Base-by-base conservation (phyloP, 2,888 invertebrate species). In the Lottia gigantea region DNA sequence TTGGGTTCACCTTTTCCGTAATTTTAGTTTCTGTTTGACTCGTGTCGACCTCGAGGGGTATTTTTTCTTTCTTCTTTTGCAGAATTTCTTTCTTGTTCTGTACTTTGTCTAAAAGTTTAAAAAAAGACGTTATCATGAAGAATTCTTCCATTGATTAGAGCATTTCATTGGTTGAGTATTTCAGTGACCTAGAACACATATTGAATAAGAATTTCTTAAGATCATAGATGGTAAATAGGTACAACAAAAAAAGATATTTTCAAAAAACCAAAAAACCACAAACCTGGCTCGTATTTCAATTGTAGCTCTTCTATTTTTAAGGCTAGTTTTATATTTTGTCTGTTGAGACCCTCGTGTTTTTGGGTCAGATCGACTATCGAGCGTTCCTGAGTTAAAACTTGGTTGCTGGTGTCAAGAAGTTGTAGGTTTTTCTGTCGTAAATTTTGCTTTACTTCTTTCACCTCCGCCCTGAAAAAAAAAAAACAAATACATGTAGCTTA, bases 281-380 rank as follows among this genome's bases (percentile, higher is more conserved):
- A 74, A 82, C 83, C 83, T 71, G 83, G 83, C 63, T 83, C 82
- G 75, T 81, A 81, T 78, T 84, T 83, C 45, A 76, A 62, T 61
- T 76, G 75, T 15, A 83, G 62, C 55, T 83, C 84, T 46, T 82
- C 81, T 2, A 76, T 67, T 61, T 80, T 75, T 25, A 81, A 71
- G 55, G 71, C 65, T 14, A 82, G 64, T 62, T 80, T 81, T 45
- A 83, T 72, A 67, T 78, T 80, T n/a, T 78, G 72, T 19, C 76
- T 74, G n/a, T 71, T 72, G 12, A 80, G 62, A 31, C 72, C 74
- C 55, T 78, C 78, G n/a, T 74, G 78, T 70, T 81, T 78, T 14
- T 67, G 65, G 67, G 78, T 77, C 23, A 78, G 78, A 26, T 76
- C 76, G 31, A 80, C 67, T 63, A 78, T 67, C 23, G 78, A 75